A percentile compares a stretch with the other conserved stretches of the same genome.
phyloP scores from a whole-genome alignment of 2,797 vertebrate species.

The Protonibea diacanthus region DNA sequence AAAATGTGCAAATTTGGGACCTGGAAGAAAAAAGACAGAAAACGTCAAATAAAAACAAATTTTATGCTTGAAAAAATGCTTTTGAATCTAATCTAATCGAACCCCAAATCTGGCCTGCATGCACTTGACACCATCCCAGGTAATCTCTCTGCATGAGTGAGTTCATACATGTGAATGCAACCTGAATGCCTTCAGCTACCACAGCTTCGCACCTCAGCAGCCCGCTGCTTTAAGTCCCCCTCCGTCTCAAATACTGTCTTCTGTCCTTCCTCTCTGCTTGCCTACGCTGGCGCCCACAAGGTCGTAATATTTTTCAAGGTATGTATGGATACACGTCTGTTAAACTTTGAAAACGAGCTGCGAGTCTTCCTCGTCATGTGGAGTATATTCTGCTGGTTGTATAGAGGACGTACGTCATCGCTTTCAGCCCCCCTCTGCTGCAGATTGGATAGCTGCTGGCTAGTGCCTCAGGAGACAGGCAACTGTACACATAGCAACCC shows the following conservation, averaged over 20 bases:
- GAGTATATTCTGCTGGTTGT: slow-evolving; percentile 30
- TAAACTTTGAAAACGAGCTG: slow-evolving; percentile 40
- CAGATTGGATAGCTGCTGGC: slow-evolving; percentile 19
- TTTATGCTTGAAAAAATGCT: slow-evolving; percentile 2
- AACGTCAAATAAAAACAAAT: not conserved
- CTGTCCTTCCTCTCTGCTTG: slow-evolving; percentile 84
- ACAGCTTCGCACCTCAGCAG: slow-evolving; percentile 37
- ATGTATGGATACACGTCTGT: slow-evolving; percentile 77
- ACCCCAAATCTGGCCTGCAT: slow-evolving; percentile 58
- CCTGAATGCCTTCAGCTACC: slow-evolving; percentile 29
- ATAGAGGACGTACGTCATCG: slow-evolving; percentile 11
- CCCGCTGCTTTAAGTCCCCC: slow-evolving; percentile 48
- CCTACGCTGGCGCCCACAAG: slow-evolving; percentile 80
- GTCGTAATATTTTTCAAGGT: slow-evolving; percentile 89
- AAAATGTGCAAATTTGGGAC: not conserved
- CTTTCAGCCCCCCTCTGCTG: slow-evolving; percentile 19
- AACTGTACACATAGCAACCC: slow-evolving; percentile 7
- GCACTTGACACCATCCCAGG: not conserved
- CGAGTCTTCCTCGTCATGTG: slow-evolving; percentile 40
- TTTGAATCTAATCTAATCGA: not conserved
- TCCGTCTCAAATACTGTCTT: slow-evolving; percentile 80
- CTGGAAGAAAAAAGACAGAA: not conserved
- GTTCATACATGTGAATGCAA: slow-evolving; percentile 27
- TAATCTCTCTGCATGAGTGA: slow-evolving; percentile 19
- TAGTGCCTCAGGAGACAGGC: slow-evolving; percentile 29